phyloP scores from a whole-genome alignment of 2,888 invertebrate genomes.

The Didymodactylos carnosus region DNA sequence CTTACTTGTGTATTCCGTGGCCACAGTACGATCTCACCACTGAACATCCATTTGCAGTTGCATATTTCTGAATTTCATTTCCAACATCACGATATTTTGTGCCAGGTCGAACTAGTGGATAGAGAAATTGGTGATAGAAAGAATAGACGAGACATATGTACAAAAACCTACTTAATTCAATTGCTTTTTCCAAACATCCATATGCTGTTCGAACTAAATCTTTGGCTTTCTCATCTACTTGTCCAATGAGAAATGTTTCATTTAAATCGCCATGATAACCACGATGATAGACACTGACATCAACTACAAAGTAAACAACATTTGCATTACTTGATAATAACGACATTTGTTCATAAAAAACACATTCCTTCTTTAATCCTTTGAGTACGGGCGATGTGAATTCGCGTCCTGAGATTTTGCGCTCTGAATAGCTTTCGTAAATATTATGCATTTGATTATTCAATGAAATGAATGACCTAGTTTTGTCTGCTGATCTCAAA shows the following conservation, averaged over 20 bases:
- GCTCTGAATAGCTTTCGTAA: too few relatives aligned
- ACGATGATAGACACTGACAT: conserved; percentile 85
- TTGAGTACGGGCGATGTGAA: too few relatives aligned
- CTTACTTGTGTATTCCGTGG: conserved; percentile 64
- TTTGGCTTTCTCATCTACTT: conserved; percentile 60
- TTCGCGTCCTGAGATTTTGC: too few relatives aligned
- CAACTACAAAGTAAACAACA: conserved; percentile 57
- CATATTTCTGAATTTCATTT: conserved; percentile 88
- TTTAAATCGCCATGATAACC: conserved; percentile 98
- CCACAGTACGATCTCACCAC: conserved; percentile 94
- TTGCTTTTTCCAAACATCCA: conserved; percentile 75
- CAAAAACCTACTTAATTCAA: conserved; percentile 44
- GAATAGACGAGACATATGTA: too few relatives aligned
- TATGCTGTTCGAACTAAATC: conserved; percentile 72
- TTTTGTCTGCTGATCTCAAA: too few relatives aligned
- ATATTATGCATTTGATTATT: too few relatives aligned
- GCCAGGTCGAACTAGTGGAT: conserved; percentile 58
- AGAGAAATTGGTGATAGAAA: too few relatives aligned
- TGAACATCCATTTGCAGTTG: conserved; percentile 73
- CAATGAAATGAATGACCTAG: too few relatives aligned
- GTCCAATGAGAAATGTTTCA: conserved; percentile 86
- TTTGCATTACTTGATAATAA: too few relatives aligned
- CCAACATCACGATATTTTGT: conserved; percentile 91
- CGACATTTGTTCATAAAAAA: too few relatives aligned
- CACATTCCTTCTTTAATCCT: too few relatives aligned